A percentile compares a stretch with the other conserved stretches of the same genome.
Evolutionary conservation across 2,888 invertebrate species (phyloP).

Genomic region (Drosophila siamana): DNA sequence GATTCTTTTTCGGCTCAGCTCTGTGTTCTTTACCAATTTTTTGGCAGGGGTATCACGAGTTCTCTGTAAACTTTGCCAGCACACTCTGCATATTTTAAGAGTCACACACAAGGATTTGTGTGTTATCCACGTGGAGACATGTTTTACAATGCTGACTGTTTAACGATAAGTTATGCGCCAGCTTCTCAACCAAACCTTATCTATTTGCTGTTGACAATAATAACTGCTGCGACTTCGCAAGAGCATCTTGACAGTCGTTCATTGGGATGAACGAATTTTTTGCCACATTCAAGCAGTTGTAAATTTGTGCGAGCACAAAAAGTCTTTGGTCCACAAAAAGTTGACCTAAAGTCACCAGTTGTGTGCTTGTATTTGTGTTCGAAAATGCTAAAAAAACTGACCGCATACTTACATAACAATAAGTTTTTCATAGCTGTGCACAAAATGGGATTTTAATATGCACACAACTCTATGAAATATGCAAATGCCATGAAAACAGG

Average conservation of each 20-base stretch:
- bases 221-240: neutral
- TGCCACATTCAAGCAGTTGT: no score
- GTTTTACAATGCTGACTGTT: neutral
- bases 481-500: conserved; percentile 37
- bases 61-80: conserved; percentile 28
- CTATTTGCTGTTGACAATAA: neutral
- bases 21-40: conserved; percentile 1
- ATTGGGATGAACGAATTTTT: no score
- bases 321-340: neutral
- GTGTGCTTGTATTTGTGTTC: neutral
- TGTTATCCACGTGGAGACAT: neutral
- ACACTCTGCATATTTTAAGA: conserved; percentile 15
- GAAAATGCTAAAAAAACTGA: conserved; percentile 34
- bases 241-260: conserved; percentile 14
- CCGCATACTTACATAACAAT: conserved; percentile 39
- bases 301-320: conserved; percentile 12
- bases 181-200: neutral
- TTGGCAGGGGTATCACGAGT: conserved; percentile 14
- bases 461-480: conserved; percentile 42
- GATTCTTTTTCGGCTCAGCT: conserved; percentile 25
- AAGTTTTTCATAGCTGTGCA: conserved; percentile 32
- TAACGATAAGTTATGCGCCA: neutral
- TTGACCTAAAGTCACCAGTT: neutral
- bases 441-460: conserved; percentile 49
- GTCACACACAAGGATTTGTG: conserved; percentile 5